Percentiles rank a stretch among this genome's conserved stretches.
Conservation (phyloP, 2,113 vertebrate species). For the Rhombomys opimus region DNA sequence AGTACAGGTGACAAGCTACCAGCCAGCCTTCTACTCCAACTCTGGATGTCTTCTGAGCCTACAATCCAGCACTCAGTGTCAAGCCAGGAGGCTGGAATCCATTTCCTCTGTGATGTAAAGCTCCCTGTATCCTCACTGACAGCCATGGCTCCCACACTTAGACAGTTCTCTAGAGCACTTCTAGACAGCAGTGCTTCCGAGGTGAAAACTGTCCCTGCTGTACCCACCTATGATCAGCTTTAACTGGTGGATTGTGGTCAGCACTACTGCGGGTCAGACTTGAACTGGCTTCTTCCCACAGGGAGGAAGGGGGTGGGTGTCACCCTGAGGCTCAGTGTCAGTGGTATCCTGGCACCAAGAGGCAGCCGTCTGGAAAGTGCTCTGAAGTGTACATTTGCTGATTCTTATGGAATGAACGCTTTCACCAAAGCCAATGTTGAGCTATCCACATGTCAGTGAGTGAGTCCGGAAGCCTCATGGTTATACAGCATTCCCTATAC, state of each 20-base stretch:
- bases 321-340: not conserved
- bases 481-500: fast-evolving
- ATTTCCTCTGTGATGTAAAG: not conserved
- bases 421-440: not conserved
- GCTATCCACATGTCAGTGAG: fast-evolving
- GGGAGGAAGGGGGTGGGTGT: not conserved
- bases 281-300: not conserved
- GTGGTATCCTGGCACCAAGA: not conserved
- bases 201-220: fast-evolving
- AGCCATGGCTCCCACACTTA: not conserved
- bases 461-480: fast-evolving
- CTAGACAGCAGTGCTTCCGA: not conserved
- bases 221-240: not conserved
- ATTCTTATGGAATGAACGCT: too few species aligned
- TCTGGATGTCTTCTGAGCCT: not conserved
- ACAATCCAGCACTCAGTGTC: not conserved
- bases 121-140: not conserved
- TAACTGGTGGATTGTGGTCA: too few species aligned
- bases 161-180: not conserved
- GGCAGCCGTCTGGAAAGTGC: not conserved
- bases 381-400: fast-evolving
- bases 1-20: not conserved
- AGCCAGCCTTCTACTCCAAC: not conserved
- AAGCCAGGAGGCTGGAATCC: not conserved
- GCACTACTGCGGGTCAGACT: not conserved